Base-by-base conservation (phyloP, 1,140 invertebrate genomes). In the Aphelinus certus region DNA sequence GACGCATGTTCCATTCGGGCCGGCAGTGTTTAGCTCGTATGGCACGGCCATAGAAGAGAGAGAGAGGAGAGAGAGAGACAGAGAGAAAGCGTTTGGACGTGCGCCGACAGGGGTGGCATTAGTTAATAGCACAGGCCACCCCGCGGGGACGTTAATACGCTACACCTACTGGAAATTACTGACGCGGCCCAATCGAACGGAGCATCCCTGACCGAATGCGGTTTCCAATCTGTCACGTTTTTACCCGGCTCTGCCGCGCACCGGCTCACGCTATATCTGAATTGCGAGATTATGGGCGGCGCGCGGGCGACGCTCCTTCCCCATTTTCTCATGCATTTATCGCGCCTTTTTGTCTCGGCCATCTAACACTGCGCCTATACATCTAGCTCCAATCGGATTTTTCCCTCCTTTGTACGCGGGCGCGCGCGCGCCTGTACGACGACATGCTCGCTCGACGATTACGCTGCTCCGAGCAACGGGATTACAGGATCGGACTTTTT, bases 191-290 rank as follows among this genome's bases (percentile, higher is more conserved):
- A 45, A 57, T n/a, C 10, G 53, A 42, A 71, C 76, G 5, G 66
- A 71, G 47, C 51, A 57, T 77, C 81, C 81, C 81, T 26, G 82
- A 84, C 81, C 81, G 79, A 84, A 86, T 87, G 87, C 83, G 87
- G 87, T 88, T 88, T 87, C 86, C 87, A 87, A 88, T 87, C 87
- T 88, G 86, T 88, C 86, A 83, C 82, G 80, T 86, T 88, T 88
- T 87, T 84, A 81, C 79, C 79, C 26, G 26, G 26, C 77, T 62
- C 72, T 49, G 7, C 49, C 80, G 26, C 58, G 46, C 51, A 2
- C 47, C 26, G 3, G 3, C 2, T 0, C 63, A 26, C 2, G 47
- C 66, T 6, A 43, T 26, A 60, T 60, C 45, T 43, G 42, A 43
- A 60, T 60, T 60, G 42, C 58, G 58, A 7, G 10, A 7, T 7